These are phyloP conservation scores for Globodera rostochiensis DNA, from an alignment of 1,140 invertebrate species.

Conservation along the genomic window DNA sequence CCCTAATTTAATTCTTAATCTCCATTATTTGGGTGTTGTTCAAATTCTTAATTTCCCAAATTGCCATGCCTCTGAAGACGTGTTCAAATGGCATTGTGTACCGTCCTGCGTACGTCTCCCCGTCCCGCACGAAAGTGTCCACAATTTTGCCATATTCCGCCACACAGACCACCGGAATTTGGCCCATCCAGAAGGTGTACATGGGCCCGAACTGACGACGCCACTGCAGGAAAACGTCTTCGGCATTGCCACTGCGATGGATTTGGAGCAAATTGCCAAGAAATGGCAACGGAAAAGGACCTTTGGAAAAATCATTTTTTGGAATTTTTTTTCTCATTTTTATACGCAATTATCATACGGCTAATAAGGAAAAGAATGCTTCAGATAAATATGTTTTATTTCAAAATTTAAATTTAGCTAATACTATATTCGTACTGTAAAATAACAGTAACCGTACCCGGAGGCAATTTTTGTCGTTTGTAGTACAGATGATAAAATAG, in stretches of 20 bases:
- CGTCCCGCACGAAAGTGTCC: conserved; percentile 50
- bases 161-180: not conserved
- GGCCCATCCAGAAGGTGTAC: too few species aligned
- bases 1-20: conserved; percentile 20
- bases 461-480: not conserved
- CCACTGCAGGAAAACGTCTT: too few species aligned
- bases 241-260: not conserved
- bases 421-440: too few species aligned
- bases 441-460: not conserved
- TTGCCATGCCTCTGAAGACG: conserved; percentile 27
- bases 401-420: too few species aligned
- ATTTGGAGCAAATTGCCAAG: not conserved
- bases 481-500: not conserved
- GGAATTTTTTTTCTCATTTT: not conserved
- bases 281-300: not conserved
- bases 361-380: too few species aligned
- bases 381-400: too few species aligned
- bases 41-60: not conserved
- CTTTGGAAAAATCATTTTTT: not conserved
- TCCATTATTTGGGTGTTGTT: too few species aligned
- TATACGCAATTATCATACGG: not conserved
- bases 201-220: too few species aligned
- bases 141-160: conserved; percentile 47
- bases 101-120: conserved; percentile 50
- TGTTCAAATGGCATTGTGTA: conserved; percentile 38